Base-by-base conservation (phyloP, 2,113 vertebrate species). In the Dromaius novaehollandiae region DNA sequence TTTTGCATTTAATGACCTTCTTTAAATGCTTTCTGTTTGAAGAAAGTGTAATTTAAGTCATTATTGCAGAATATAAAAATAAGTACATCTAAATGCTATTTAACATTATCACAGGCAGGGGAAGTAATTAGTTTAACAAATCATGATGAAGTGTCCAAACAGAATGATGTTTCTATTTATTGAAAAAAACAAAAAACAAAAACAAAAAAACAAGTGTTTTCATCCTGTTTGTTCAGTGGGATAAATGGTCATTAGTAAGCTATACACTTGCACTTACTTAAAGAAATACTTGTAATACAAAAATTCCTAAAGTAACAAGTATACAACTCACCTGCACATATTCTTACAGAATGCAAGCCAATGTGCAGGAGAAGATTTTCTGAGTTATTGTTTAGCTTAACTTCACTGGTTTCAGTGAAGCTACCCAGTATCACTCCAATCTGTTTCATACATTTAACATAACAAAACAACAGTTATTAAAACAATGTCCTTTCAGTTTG, bases 271-370 rank as follows among this genome's bases (percentile, higher is more conserved):
- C 10, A 13, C 9, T 22, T 61, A 21, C 25, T 28, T 36, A 38
- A 6, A 70, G 14, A 85, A 89, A 68, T 15, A 7, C 21, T 66
- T 40, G 18, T 5, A 9, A 73, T 5, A 19, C 34, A 58, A 36
- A 56, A 17, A 10, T 40, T 79, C 10, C n/a, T 32, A 64, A 34
- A 51, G 12, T 15, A 46, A 10, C 17, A 17, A 4, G 21, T 10
- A 6, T 30, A 24, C 24, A 24, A 1, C 7, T 32, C 8, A 4
- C 53, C 12, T 9, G 17, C 46, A 46, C 3, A 14, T 11, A 1
- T 74, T 68, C 44, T 30, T 16, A 38, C 9, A 8, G 20, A 20
- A 25, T 16, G 28, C 40, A 68, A 61, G 40, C 18, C 24, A 12
- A 53, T 51, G 24, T 36, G 56, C 17, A 60, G 56, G 30, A 58